These are phyloP conservation scores for Sebastes itinus DNA, from an alignment of 2,797 vertebrate genomes.

Conservation along the genomic window DNA sequence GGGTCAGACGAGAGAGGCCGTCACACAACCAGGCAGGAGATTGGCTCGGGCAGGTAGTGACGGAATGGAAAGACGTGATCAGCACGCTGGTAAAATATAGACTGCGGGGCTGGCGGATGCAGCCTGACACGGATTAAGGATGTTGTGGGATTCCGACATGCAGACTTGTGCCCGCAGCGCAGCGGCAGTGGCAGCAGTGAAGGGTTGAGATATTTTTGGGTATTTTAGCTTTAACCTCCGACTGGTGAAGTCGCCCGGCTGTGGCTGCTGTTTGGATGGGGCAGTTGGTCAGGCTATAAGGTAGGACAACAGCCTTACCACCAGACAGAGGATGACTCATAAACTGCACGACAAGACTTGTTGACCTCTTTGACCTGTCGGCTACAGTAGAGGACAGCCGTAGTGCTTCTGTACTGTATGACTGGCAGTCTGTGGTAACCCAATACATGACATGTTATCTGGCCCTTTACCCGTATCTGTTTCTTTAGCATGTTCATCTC, in stretches of 20 bases:
- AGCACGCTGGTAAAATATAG: slow-evolving; percentile 5
- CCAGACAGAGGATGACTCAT: background rate
- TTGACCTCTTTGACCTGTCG: background rate
- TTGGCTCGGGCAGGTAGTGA: slow-evolving; percentile 23
- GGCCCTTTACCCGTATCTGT: too few species aligned
- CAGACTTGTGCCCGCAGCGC: slow-evolving; percentile 10
- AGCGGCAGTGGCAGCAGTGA: slow-evolving; percentile 8
- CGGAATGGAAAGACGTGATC: slow-evolving; percentile 30
- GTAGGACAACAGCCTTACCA: background rate
- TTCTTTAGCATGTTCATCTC: background rate
- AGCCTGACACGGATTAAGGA: slow-evolving; percentile 24
- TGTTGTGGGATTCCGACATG: slow-evolving; percentile 31
- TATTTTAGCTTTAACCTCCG: slow-evolving; percentile 16
- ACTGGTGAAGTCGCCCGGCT: slow-evolving; percentile 1
- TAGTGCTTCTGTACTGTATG: background rate
- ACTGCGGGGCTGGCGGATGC: background rate
- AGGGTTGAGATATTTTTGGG: slow-evolving; percentile 6
- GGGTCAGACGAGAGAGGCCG: background rate
- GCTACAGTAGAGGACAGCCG: background rate
- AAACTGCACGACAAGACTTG: background rate
- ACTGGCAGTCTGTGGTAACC: background rate
- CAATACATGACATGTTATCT: background rate
- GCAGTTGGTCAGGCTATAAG: background rate
- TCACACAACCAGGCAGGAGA: slow-evolving; percentile 14
- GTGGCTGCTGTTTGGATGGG: background rate